These are phyloP conservation scores for Nemoura dubitans DNA, from an alignment of 2,888 invertebrate species.

Conservation along the genomic window DNA sequence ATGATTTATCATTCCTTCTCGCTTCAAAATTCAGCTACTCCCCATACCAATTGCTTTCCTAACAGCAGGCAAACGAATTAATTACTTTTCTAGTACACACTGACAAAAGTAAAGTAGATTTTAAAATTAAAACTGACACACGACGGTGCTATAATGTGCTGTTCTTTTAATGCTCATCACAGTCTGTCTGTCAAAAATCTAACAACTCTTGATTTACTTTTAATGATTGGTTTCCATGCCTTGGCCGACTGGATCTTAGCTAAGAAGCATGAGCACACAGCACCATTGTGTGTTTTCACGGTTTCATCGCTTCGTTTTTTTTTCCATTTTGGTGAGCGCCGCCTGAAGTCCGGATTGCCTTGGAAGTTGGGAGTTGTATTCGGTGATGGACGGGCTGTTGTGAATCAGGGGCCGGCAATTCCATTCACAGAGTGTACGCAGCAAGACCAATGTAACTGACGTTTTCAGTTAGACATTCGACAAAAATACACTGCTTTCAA, in stretches of 20 bases:
- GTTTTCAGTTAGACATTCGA: too few relatives aligned
- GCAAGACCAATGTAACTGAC: too few relatives aligned
- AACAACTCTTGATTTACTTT: slow-evolving; percentile 44
- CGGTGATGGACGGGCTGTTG: neutral
- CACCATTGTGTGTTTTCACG: slow-evolving; percentile 26
- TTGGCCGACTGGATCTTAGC: too few relatives aligned
- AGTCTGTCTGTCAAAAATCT: slow-evolving; percentile 31
- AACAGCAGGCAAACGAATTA: neutral
- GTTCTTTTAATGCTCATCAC: neutral
- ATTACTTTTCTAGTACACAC: neutral
- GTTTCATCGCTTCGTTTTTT: slow-evolving; percentile 34
- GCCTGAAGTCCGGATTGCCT: slow-evolving; percentile 29
- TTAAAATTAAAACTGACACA: neutral
- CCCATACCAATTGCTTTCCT: too few relatives aligned
- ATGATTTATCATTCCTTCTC: too few relatives aligned
- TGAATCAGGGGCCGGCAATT: neutral
- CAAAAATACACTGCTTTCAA: too few relatives aligned
- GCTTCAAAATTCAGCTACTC: too few relatives aligned
- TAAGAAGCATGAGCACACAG: neutral
- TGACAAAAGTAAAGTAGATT: slow-evolving; percentile 12
- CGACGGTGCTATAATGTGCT: neutral
- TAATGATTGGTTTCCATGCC: slow-evolving; percentile 42
- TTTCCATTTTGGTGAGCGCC: neutral
- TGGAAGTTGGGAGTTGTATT: neutral
- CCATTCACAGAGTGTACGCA: too few relatives aligned